Percentiles rank a stretch among this genome's conserved stretches.
phyloP scores from a whole-genome alignment of 2,113 vertebrate species.

The Cyanoderma ruficeps region DNA sequence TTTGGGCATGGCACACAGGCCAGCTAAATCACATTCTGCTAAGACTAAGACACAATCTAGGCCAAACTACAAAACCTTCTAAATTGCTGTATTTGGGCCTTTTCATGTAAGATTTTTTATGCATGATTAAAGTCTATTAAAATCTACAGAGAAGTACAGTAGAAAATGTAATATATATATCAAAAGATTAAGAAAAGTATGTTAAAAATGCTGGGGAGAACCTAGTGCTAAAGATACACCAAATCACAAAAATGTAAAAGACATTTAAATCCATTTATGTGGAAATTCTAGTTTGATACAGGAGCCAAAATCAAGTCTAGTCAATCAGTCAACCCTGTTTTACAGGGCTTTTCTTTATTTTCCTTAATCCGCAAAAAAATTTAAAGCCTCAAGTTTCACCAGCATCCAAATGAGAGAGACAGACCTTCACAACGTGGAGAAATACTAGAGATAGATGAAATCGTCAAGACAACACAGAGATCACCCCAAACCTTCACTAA shows the following conservation, averaged over 20 bases:
- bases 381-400: not conserved
- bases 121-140: not conserved
- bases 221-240: not conserved
- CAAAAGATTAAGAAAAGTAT: not conserved
- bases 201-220: not conserved
- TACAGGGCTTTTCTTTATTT: not conserved
- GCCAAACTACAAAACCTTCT: not conserved
- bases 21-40: not conserved
- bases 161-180: not conserved
- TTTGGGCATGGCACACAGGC: not conserved
- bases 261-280: constrained; percentile 5
- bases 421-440: not conserved
- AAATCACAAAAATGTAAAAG: not conserved
- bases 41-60: not conserved
- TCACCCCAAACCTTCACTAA: not conserved
- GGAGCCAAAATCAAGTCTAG: constrained; percentile 40
- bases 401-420: constrained; percentile 4
- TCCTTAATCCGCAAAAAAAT: not conserved
- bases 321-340: not conserved
- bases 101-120: not conserved
- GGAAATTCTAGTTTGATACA: constrained; percentile 1
- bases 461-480: not conserved
- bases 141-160: not conserved
- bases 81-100: not conserved
- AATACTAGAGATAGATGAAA: not conserved